A percentile compares a stretch with the other conserved stretches of the same genome.
Evolutionary conservation across 2,797 vertebrate genomes (phyloP).

Genomic region (Onychomys leucogaster): DNA sequence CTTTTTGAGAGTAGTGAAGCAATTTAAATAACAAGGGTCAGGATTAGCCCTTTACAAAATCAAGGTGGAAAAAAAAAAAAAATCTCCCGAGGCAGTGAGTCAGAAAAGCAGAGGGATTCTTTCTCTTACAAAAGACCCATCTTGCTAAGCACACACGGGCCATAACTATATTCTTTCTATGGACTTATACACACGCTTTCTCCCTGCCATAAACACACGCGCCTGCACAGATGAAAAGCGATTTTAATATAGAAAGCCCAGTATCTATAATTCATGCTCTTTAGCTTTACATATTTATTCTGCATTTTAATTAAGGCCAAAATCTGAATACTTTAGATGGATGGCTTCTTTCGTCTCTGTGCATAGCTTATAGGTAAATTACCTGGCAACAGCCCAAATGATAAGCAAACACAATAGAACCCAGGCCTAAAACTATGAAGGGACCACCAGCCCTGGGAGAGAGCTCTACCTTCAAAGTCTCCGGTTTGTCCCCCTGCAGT

Average conservation of each 20-base stretch:
- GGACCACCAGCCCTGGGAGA: neutral
- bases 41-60: constrained; percentile 75
- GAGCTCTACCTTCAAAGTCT: neutral
- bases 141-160: constrained; percentile 40
- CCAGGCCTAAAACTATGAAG: neutral
- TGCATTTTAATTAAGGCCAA: constrained; percentile 80
- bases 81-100: neutral
- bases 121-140: constrained; percentile 58
- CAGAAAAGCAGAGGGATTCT: constrained; percentile 47
- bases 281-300: constrained; percentile 79
- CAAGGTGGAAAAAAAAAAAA: neutral
- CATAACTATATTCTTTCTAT: neutral
- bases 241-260: constrained; percentile 71
- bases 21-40: constrained; percentile 80
- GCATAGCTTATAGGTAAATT: constrained; percentile 74
- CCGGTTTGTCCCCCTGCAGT: neutral
- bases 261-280: constrained; percentile 83
- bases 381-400: constrained; percentile 67
- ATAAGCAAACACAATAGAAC: constrained; percentile 63
- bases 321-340: constrained; percentile 74
- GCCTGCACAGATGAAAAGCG: constrained; percentile 62
- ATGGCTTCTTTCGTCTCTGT: constrained; percentile 63
- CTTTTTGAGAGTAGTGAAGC: constrained; percentile 40
- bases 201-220: constrained; percentile 25
- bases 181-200: neutral